These are phyloP conservation scores for Myotis vivesi DNA, from an alignment of 2,797 vertebrate species.

Conservation along the genomic window DNA sequence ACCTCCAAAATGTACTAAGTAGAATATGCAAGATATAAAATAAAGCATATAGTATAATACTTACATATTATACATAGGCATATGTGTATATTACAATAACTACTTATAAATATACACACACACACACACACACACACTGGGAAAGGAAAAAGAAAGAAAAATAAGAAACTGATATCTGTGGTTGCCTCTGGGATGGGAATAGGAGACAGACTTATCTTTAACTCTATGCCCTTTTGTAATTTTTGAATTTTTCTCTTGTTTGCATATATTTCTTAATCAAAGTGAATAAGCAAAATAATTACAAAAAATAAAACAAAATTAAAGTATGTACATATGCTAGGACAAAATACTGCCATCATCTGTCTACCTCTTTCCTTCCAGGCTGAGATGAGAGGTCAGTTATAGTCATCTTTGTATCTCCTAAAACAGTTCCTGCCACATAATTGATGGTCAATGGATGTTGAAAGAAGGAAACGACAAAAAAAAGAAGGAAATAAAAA, in stretches of 20 bases:
- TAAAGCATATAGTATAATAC: background rate
- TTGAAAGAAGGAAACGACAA: background rate
- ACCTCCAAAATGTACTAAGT: background rate
- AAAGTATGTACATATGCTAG: background rate
- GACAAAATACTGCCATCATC: background rate
- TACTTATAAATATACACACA: background rate
- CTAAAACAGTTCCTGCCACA: background rate
- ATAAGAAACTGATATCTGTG: background rate
- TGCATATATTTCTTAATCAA: slow-evolving; percentile 14
- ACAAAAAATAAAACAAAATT: slow-evolving; percentile 34
- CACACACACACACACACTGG: background rate
- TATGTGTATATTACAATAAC: background rate
- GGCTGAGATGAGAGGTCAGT: background rate
- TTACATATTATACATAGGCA: background rate
- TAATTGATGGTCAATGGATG: background rate
- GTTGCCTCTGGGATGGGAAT: background rate
- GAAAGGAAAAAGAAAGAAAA: background rate
- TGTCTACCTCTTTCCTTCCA: background rate
- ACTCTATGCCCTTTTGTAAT: background rate
- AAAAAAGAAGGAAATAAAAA: background rate
- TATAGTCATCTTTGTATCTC: background rate
- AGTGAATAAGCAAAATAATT: slow-evolving; percentile 26
- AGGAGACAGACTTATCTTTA: background rate
- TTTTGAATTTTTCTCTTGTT: background rate
- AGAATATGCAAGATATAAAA: slow-evolving; percentile 27